A percentile compares a stretch with the other conserved stretches of the same genome.
These are phyloP conservation scores for Chrosomus eos DNA, from an alignment of 2,797 vertebrate genomes.

Conservation along the genomic window DNA sequence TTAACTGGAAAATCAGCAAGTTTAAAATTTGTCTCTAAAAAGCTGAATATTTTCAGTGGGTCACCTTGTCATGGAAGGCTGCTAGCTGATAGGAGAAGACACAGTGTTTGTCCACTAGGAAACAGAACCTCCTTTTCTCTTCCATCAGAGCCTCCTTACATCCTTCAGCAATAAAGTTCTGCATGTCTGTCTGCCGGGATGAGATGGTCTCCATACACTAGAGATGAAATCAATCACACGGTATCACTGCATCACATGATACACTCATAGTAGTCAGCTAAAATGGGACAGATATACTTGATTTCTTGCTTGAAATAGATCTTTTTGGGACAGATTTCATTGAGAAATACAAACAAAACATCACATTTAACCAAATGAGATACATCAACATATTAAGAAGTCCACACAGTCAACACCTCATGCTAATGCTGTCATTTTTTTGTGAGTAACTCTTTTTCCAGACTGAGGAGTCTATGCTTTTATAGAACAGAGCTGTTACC, in stretches of 20 bases:
- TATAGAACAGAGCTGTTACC: constrained; percentile 34
- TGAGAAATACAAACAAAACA: neutral
- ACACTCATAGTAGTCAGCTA: neutral
- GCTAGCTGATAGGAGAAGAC: constrained; percentile 79
- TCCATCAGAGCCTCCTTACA: constrained; percentile 87
- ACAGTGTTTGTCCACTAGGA: constrained; percentile 89
- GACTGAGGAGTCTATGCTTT: constrained; percentile 30
- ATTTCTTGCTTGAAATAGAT: neutral
- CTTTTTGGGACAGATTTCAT: neutral
- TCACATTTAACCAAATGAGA: constrained; percentile 16
- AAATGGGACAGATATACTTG: neutral
- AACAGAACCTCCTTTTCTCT: constrained; percentile 90
- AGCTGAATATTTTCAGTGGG: neutral
- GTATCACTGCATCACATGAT: neutral
- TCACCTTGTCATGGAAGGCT: constrained; percentile 82
- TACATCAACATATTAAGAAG: constrained; percentile 24
- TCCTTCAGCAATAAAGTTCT: constrained; percentile 86
- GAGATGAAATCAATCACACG: constrained; percentile 13
- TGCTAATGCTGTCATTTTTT: constrained; percentile 20
- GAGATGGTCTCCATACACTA: constrained; percentile 90
- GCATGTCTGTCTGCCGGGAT: constrained; percentile 86
- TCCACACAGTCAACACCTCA: neutral
- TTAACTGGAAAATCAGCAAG: neutral
- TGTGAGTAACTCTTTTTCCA: constrained; percentile 29
- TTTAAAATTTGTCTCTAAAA: neutral